These are phyloP conservation scores for Himalopsyche kuldschensis DNA, from an alignment of 2,888 invertebrate species.

Conservation along the genomic window DNA sequence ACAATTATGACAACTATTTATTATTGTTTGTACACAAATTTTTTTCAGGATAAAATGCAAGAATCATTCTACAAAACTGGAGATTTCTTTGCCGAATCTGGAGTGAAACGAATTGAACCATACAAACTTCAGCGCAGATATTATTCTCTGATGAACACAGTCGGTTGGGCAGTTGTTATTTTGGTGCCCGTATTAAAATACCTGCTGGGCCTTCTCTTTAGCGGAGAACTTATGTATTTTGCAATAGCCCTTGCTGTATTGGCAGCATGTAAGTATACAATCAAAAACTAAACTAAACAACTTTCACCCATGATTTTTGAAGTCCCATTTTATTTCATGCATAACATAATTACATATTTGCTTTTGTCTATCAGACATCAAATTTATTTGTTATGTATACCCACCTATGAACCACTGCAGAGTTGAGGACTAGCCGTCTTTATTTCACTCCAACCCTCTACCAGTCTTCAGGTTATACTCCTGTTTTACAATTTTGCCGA, in stretches of 20 bases:
- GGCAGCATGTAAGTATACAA: constrained; percentile 70
- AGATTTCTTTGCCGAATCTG: constrained; percentile 78
- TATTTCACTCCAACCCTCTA: too few relatives aligned
- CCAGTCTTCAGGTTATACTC: too few relatives aligned
- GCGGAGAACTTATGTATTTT: constrained; percentile 72
- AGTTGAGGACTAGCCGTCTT: too few relatives aligned
- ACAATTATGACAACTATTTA: neutral
- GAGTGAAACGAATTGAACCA: constrained; percentile 64
- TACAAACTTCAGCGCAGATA: constrained; percentile 63
- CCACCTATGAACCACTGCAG: too few relatives aligned
- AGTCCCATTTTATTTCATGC: too few relatives aligned
- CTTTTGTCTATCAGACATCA: too few relatives aligned
- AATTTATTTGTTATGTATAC: too few relatives aligned
- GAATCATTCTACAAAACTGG: constrained; percentile 76
- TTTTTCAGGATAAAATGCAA: constrained; percentile 67
- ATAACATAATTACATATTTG: too few relatives aligned
- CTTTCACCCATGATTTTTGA: too few relatives aligned
- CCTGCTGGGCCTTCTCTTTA: constrained; percentile 66
- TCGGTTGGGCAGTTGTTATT: constrained; percentile 69
- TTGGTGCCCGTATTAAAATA: constrained; percentile 74
- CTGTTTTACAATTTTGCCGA: too few relatives aligned
- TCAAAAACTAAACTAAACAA: neutral
- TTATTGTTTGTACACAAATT: neutral
- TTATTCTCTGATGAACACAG: constrained; percentile 71
- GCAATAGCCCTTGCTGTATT: constrained; percentile 71